These are phyloP conservation scores for Hystrix cristata DNA, from an alignment of 2,113 vertebrate genomes.

Conservation along the genomic window DNA sequence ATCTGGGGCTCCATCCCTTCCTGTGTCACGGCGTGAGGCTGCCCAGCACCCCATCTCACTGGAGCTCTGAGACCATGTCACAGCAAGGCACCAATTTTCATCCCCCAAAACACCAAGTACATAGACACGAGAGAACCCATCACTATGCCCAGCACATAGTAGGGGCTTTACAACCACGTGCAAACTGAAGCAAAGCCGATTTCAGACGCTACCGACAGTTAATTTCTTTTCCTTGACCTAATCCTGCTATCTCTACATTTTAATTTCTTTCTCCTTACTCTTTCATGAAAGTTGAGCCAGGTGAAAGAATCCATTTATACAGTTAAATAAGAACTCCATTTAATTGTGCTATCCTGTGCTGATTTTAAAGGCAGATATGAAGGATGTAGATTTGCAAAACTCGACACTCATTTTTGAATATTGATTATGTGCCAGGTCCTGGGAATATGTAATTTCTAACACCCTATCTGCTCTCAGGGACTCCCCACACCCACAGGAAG, in stretches of 20 bases:
- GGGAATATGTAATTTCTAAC: not conserved
- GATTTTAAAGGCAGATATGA: constrained; percentile 40
- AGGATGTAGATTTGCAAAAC: constrained; percentile 38
- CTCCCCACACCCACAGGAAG: rapidly evolving
- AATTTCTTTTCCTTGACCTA: not conserved
- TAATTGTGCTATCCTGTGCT: not conserved
- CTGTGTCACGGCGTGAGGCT: not conserved
- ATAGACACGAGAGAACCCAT: rapidly evolving
- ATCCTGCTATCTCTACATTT: not conserved
- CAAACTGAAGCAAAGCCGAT: not conserved
- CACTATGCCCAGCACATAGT: rapidly evolving
- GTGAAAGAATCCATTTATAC: not conserved
- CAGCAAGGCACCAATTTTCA: rapidly evolving
- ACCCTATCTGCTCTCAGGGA: not conserved
- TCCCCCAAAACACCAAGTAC: no score
- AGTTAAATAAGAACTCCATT: not conserved
- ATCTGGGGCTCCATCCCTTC: rapidly evolving
- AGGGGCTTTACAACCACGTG: not conserved
- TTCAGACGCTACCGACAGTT: not conserved
- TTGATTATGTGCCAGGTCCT: not conserved
- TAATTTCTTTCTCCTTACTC: not conserved
- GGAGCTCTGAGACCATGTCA: no score
- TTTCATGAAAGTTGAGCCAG: not conserved
- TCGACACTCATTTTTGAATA: not conserved
- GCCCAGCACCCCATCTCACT: not conserved